Base-by-base conservation (phyloP, 2,113 vertebrate genomes). In the Brachyhypopomus occidentalis region DNA sequence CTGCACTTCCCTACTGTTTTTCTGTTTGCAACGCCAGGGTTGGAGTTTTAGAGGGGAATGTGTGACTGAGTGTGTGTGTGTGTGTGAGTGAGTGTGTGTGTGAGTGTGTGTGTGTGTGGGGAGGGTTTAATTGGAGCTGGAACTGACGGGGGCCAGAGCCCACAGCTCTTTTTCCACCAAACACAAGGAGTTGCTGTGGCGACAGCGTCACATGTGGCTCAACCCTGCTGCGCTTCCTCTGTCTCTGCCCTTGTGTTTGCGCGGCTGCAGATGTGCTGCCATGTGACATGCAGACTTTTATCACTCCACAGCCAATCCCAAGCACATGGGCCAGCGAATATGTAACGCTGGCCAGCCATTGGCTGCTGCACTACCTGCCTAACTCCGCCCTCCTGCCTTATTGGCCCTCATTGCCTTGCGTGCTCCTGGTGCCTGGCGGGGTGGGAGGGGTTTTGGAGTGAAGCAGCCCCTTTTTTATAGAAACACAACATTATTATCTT, bases 101-200 rank as follows among this genome's bases (percentile, higher is more conserved):
- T 12, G 62, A 14, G 62, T 27, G 23, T 27, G 62, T 19, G 27
- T 36, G 64, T 20, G 64, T 20, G 64, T 19, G 5, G 5, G 30
- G 3, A 48, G 14, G 73, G 45, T 8, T 11, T 14, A 12, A 52
- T 52, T 52, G 45, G 12, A 11, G 45, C 45, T 52, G 45, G 45
- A 52, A 1, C 7, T 52, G 45, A 52, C 45, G 0, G 0, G 72
- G 89, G 89, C 90, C 91, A 92, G 91, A 91, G 89, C 90, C 88
- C 88, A 90, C 89, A 92, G 87, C 88, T 84, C 86, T 86, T 84
- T 89, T 81, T 23, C 88, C 86, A 86, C 81, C 81, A 83, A 79
- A 86, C 85, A 90, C 87, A 87, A 87, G 84, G 86, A 84, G 91
- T 93, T 94, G 89, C 92, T 87, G 87, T 90, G 91, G 92, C 89